A percentile compares a stretch with the other conserved stretches of the same genome.
Conservation (phyloP, 2,113 vertebrate genomes). For the Equus przewalskii region DNA sequence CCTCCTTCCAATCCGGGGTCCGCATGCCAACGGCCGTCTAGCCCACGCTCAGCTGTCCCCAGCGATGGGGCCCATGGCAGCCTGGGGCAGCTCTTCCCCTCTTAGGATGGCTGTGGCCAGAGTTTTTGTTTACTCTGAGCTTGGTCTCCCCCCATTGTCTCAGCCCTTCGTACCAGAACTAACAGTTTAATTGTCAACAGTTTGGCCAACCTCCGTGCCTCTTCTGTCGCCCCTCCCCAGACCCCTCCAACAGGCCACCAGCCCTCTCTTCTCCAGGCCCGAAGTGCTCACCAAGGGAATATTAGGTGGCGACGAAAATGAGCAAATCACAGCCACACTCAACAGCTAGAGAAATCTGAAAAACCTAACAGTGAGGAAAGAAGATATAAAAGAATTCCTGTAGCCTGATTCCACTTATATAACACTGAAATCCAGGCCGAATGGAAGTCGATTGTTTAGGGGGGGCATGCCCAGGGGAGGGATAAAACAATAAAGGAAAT, state of each 20-base stretch:
- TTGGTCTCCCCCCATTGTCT: neutral
- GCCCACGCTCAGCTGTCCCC: neutral
- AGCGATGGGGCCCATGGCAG: neutral
- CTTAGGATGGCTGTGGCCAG: neutral
- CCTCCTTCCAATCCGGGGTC: neutral
- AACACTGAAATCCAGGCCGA: neutral
- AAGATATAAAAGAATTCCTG: neutral
- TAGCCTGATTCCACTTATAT: neutral
- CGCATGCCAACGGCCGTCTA: neutral
- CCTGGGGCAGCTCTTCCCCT: neutral
- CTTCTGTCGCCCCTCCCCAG: neutral
- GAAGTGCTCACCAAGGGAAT: neutral
- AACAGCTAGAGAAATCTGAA: neutral
- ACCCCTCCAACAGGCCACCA: neutral
- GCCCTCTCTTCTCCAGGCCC: neutral
- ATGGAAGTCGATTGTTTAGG: neutral
- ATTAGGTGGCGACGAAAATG: neutral
- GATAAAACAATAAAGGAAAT: neutral
- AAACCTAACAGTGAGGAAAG: neutral
- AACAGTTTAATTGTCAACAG: neutral
- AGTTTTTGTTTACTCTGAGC: neutral
- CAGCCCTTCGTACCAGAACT: neutral
- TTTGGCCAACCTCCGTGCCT: neutral
- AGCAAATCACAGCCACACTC: neutral
- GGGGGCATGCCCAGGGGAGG: neutral